phyloP scores from a whole-genome alignment of 2,113 vertebrate genomes.

The Picathartes gymnocephalus region DNA sequence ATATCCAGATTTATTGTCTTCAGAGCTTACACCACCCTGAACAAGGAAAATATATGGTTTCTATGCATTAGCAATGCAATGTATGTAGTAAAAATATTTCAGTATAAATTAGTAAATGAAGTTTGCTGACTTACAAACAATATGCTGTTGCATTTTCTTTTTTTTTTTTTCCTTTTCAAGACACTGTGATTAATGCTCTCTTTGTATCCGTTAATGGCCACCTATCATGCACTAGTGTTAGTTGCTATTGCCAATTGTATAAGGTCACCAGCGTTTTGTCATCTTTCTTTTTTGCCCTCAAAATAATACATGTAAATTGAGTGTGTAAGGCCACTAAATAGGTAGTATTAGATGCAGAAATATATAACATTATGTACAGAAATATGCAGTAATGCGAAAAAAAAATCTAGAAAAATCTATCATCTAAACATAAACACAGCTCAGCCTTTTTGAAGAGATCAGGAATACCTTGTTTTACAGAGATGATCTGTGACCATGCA shows the following conservation, averaged over 20 bases:
- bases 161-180: not conserved
- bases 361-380: not conserved
- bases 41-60: not conserved
- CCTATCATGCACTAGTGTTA: not conserved
- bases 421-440: not conserved
- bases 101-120: slow-evolving; percentile 39
- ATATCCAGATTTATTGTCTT: not conserved
- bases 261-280: not conserved
- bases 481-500: not conserved
- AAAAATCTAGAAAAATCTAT: not conserved
- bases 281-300: accelerated
- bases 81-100: not conserved
- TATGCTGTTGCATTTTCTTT: not conserved
- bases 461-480: not conserved
- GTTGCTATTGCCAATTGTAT: not conserved
- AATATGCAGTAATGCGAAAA: not conserved
- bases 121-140: slow-evolving; percentile 2
- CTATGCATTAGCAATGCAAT: slow-evolving; percentile 12
- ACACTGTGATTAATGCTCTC: not conserved
- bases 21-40: not conserved
- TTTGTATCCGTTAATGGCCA: not conserved
- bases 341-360: not conserved
- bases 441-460: not conserved
- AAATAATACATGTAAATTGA: not conserved
- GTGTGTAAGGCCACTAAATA: not conserved